phyloP scores from a whole-genome alignment of 2,888 invertebrate species.

The Laothoe populi region DNA sequence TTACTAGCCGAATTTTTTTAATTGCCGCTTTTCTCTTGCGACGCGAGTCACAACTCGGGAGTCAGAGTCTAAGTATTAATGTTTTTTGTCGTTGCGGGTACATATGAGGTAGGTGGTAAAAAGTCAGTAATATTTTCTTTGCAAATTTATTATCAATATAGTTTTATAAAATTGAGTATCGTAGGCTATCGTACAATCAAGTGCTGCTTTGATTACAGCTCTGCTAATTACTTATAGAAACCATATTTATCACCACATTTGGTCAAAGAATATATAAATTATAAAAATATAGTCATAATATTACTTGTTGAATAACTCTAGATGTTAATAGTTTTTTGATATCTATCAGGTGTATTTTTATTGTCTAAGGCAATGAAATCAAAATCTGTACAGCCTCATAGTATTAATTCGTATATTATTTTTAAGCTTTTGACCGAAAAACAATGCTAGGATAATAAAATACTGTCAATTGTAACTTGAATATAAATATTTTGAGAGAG shows the following conservation, averaged over 20 bases:
- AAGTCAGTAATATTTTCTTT: slow-evolving; percentile 30
- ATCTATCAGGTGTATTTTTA: too few relatives aligned
- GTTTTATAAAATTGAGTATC: slow-evolving; percentile 46
- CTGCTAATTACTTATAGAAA: not conserved
- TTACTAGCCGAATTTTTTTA: too few relatives aligned
- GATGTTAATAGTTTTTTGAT: too few relatives aligned
- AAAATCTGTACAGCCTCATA: not conserved
- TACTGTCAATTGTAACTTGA: slow-evolving; percentile 2
- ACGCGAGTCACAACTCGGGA: too few relatives aligned
- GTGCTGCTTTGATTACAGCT: not conserved
- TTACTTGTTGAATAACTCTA: too few relatives aligned
- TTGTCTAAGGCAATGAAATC: not conserved
- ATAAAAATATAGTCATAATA: slow-evolving; percentile 7
- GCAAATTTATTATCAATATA: slow-evolving; percentile 42
- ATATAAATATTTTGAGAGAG: not conserved
- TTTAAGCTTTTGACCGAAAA: not conserved
- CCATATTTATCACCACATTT: not conserved
- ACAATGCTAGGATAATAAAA: not conserved
- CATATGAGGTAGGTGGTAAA: not conserved
- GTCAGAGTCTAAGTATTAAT: too few relatives aligned
- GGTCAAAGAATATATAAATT: not conserved
- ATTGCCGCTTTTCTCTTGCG: too few relatives aligned
- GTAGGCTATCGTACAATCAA: slow-evolving; percentile 42
- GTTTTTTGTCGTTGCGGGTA: not conserved
- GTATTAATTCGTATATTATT: not conserved